Base-by-base conservation (phyloP, 2,888 invertebrate species). In the Meiosimyza decipiens region DNA sequence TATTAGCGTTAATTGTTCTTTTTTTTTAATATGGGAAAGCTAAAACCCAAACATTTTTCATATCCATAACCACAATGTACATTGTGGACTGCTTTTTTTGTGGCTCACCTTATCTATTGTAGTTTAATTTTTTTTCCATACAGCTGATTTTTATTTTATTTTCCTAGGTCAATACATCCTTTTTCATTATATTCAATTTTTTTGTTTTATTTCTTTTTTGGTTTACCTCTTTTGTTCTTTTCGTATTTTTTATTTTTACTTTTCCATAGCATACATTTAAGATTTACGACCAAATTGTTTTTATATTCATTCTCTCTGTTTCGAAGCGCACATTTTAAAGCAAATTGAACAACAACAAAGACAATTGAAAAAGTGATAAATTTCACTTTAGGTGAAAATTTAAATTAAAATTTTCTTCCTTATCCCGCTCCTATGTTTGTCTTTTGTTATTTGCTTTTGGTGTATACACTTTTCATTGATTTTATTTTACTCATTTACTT, bases 321-420 rank as follows among this genome's bases (percentile, higher is more conserved):
- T 28, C 18, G 22, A 18, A 50, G 60, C 33, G 60, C 33, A n/a
- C 33, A 13, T 60, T 28, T n/a, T n/a, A n/a, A 33, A 12, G 28
- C 33, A 22, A 40, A 9, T 6, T 40, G 40, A 40, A 40, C 40
- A 40, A 40, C 40, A 11, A 49, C 50, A 50, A 49, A 13, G n/a
- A 57, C 47, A 47, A 60, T 60, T 69, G 22, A n/a, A 11, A 22
- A 60, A 54, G 71, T 60, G 54, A 71, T 71, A 71, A 71, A 71
- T 71, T 71, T 71, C 63, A 63, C 71, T 71, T 71, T 71, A 40
- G 54, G 63, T 62, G 63, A 62, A 71, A 71, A 63, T 62, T 62
- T 54, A 63, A 62, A 51, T 63, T n/a, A 52, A 62, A 63, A 71
- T 47, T n/a, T 60, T 69, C 28, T 15, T 22, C 49, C 9, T 22